These are phyloP conservation scores for Drosophila acutilabella DNA, from an alignment of 2,888 invertebrate species.

Conservation along the genomic window DNA sequence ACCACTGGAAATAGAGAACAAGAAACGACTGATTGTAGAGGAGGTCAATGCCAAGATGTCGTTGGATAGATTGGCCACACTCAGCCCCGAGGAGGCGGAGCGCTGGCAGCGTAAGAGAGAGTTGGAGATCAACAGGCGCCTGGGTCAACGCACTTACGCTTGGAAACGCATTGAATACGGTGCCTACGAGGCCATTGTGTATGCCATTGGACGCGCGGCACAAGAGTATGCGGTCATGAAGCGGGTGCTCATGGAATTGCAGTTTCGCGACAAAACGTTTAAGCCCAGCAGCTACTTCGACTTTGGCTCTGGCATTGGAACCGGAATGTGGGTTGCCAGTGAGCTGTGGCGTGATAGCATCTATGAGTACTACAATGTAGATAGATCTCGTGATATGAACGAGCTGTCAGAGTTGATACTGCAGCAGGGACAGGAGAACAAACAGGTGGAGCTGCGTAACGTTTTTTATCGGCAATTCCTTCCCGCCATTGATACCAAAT, in stretches of 20 bases:
- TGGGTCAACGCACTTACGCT: conserved; percentile 88
- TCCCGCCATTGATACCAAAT: conserved; percentile 89
- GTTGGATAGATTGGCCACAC: conserved; percentile 56
- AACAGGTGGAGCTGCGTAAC: conserved; percentile 87
- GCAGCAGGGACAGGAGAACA: conserved; percentile 88
- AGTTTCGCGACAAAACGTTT: conserved; percentile 88
- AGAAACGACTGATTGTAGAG: conserved; percentile 71
- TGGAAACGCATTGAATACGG: conserved; percentile 92
- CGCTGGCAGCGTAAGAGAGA: conserved; percentile 86
- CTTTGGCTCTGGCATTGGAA: conserved; percentile 96
- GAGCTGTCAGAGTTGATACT: conserved; percentile 91
- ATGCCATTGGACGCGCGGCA: conserved; percentile 90
- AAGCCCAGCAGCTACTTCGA: conserved; percentile 92
- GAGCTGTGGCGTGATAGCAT: conserved; percentile 89
- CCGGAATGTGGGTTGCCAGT: conserved; percentile 93
- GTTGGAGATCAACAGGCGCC: conserved; percentile 86
- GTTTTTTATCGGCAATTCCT: conserved; percentile 93
- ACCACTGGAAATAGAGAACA: conserved; percentile 77
- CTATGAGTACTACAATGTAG: conserved; percentile 94
- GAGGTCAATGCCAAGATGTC: conserved; percentile 78
- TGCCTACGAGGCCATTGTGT: conserved; percentile 88
- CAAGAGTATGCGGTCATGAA: conserved; percentile 91
- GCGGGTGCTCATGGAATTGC: conserved; percentile 91
- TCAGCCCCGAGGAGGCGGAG: conserved; percentile 83
- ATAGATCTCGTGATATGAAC: conserved; percentile 92